A percentile compares a stretch with the other conserved stretches of the same genome.
phyloP scores from a whole-genome alignment of 1,140 invertebrate species.

The Reticulitermes speratus region DNA sequence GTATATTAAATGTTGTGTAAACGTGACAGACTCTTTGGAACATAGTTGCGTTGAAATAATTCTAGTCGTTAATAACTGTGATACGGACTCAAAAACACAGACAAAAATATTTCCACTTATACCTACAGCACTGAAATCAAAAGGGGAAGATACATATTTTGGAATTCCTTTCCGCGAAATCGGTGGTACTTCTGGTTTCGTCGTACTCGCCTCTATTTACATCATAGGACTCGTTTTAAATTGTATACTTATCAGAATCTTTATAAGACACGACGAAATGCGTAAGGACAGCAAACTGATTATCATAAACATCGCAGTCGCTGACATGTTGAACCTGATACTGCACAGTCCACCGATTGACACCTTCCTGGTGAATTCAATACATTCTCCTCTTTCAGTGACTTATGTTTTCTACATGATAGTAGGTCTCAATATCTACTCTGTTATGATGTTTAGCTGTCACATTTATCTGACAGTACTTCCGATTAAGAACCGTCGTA shows the following conservation, averaged over 20 bases:
- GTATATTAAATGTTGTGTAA: not conserved
- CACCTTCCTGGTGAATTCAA: not conserved
- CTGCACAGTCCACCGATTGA: not conserved
- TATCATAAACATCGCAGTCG: not conserved
- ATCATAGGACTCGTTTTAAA: not conserved
- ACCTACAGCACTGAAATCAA: not conserved
- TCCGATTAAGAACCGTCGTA: not conserved
- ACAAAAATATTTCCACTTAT: not conserved
- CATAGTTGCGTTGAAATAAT: not conserved
- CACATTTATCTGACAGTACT: not conserved
- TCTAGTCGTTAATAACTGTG: not conserved
- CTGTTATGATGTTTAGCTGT: not conserved
- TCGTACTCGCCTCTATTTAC: not conserved
- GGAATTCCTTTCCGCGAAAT: not conserved
- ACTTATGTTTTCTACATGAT: conserved; percentile 1
- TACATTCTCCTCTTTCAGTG: not conserved
- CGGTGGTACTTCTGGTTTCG: not conserved
- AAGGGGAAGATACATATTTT: not conserved
- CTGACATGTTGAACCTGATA: not conserved
- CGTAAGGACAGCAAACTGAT: not conserved
- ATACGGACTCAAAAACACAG: not conserved
- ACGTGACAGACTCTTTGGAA: not conserved
- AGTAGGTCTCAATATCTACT: not conserved
- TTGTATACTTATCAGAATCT: not conserved
- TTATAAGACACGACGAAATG: not conserved